A percentile compares a stretch with the other conserved stretches of the same genome.
Conservation (phyloP, 2,113 vertebrate species). For the Pterophyllum scalare region DNA sequence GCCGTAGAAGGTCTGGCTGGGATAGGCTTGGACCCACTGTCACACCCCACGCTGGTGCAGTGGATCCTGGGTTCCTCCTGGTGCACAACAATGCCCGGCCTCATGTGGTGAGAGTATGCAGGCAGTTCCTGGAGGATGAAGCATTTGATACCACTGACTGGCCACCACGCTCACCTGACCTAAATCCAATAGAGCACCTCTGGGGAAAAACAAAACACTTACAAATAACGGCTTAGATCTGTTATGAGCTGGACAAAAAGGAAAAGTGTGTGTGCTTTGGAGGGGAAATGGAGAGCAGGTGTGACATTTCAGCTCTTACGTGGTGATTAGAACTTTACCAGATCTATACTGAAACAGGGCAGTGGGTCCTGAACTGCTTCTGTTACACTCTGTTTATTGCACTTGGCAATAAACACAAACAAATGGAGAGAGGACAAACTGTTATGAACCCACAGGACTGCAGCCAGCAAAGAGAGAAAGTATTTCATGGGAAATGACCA, state of each 20-base stretch:
- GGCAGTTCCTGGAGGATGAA: too few species aligned
- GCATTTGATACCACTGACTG: too few species aligned
- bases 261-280: neutral
- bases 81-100: too few species aligned
- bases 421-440: neutral
- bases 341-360: neutral
- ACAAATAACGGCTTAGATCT: neutral
- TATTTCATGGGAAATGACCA: neutral
- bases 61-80: too few species aligned
- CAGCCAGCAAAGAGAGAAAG: neutral
- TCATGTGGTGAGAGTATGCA: too few species aligned
- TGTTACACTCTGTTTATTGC: neutral
- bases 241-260: neutral
- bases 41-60: too few species aligned
- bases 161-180: too few species aligned
- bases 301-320: slow-evolving; percentile 16
- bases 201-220: too few species aligned
- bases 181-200: too few species aligned
- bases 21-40: too few species aligned
- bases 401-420: neutral
- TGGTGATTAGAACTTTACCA: neutral
- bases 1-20: too few species aligned
- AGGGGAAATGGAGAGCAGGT: too few species aligned
- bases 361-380: neutral
- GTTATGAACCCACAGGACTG: neutral